Evolutionary conservation across 2,113 vertebrate genomes (phyloP), one percentile per base, ranked within the genome.

Genomic region (Triplophysa dalaica): DNA sequence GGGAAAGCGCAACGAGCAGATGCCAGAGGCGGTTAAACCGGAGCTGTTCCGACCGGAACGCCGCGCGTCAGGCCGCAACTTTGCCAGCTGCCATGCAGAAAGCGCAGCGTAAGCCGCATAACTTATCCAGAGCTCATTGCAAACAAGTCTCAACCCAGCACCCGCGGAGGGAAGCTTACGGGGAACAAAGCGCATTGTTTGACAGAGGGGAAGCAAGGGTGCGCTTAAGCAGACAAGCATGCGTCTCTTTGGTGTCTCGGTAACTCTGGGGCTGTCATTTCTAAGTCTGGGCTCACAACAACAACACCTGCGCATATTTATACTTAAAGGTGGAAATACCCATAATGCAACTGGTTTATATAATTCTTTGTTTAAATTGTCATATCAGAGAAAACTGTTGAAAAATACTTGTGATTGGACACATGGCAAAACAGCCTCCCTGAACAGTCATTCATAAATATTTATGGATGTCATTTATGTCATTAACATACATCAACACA

Each of bases 131-230:
- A 79, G 29, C 67, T 64, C 68, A 79, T 50, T 11, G 21, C 26
- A 64, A 77, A 66, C 61, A 56, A 29, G 61, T 26, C 62, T 41
- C 29, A 67, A 81, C 70, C 13, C 12, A 54, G 70, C 21, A 24
- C 70, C 60, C 54, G 58, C 54, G 19, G 70, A 48, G 56, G 48
- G 45, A 66, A 19, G 70, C 45, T 72, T 76, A 69, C 11, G 8
- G 19, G 60, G 60, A 75, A 73, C 77, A n/a, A n/a, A 50, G 16
- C 33, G 29, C 66, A 43, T 63, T 38, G 72, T 77, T 70, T 81
- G 82, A 80, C 73, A 22, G 62, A 22, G 4, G 16, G 41, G 60
- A 29, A 6, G 22, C 61, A 63, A 8, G 24, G 19, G 6, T 58
- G 22, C 6, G 12, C 26, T n/a, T 29, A 64, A 38, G 22, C 45